Evolutionary conservation across 2,797 vertebrate genomes (phyloP), one percentile per base, ranked within the genome.

Genomic region (Danio kyathit): DNA sequence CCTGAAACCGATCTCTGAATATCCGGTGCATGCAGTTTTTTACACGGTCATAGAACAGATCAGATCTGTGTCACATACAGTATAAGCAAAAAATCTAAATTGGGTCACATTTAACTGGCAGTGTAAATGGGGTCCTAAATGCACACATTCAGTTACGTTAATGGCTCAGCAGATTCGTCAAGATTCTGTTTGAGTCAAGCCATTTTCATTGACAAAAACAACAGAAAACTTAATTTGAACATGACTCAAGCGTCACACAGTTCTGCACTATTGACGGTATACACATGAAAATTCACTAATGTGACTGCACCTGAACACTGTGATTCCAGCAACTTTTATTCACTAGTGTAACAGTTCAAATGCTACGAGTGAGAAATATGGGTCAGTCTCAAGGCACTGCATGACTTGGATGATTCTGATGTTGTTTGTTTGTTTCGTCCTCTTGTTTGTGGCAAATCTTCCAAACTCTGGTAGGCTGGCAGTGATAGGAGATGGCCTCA

Each of bases 341-440:
- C 80, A 73, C 82, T 81, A 84, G 82, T 85, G 85, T 82, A 79
- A 83, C 79, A 81, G 74, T 83, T 72, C 57, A 67, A 12, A 76
- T 57, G 88, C 76, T 65, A 60, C 43, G 71, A 83, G 70, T 86
- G 80, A 81, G 43, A 70, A 85, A 83, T 84, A 82, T 80, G 67
- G 40, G 49, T 29, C 74, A 86, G 88, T 84, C 84, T 92, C 90
- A 94, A 94, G 93, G 93, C 92, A 93, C 92, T 87, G 85, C 88
- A 88, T 89, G 88, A 88, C 84, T 88, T 89, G 87, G 90, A 91
- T 90, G 70, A 86, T 84, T 90, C 80, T 70, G 86, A 77, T 85
- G 70, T 60, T 10, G 29, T 82, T 1, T 29, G 29, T 29, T 29
- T 29, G 52, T 54, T 17, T n/a, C 76, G 56, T 63, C 19, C 74